These are phyloP conservation scores for Taurulus bubalis DNA, from an alignment of 2,113 vertebrate species.

Conservation along the genomic window DNA sequence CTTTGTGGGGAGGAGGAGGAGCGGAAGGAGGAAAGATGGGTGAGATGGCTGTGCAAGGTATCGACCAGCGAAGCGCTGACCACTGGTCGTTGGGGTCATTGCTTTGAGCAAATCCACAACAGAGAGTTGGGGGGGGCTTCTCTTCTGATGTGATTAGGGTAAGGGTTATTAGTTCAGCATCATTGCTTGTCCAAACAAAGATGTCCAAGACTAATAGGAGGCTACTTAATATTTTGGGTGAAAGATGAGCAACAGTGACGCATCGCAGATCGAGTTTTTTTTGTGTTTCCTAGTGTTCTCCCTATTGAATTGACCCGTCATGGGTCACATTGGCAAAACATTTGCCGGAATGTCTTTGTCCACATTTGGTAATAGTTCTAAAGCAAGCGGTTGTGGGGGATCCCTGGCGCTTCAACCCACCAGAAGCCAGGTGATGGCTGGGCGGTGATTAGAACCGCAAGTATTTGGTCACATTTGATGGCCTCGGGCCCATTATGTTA, in stretches of 20 bases:
- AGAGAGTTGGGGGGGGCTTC: slow-evolving; percentile 21
- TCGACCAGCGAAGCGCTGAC: slow-evolving; percentile 83
- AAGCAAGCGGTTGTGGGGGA: slow-evolving; percentile 7
- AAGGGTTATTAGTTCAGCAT: slow-evolving; percentile 80
- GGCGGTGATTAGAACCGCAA: slow-evolving; percentile 34
- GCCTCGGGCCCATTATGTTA: slow-evolving; percentile 71
- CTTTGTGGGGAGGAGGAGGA: slow-evolving; percentile 62
- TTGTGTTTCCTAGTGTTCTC: not conserved
- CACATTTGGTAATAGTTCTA: slow-evolving; percentile 10
- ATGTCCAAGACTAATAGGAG: slow-evolving; percentile 72
- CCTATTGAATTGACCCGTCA: not conserved
- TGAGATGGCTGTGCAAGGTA: slow-evolving; percentile 61
- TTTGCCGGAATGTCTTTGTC: slow-evolving; percentile 6
- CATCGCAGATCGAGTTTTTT: slow-evolving; percentile 1
- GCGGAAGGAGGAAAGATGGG: slow-evolving; percentile 56
- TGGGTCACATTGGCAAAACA: slow-evolving; percentile 11
- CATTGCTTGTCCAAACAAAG: slow-evolving; percentile 80
- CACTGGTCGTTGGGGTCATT: slow-evolving; percentile 80
- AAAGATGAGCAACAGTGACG: slow-evolving; percentile 43
- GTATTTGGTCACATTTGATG: slow-evolving; percentile 62
- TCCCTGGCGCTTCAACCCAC: not conserved
- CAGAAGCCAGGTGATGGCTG: not conserved
- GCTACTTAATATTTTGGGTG: slow-evolving; percentile 77
- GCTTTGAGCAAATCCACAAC: slow-evolving; percentile 44
- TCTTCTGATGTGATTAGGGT: slow-evolving; percentile 81